Evolutionary conservation across 2,888 invertebrate genomes (phyloP), one percentile per base, ranked within the genome.

Genomic region (Syrphus vitripennis): DNA sequence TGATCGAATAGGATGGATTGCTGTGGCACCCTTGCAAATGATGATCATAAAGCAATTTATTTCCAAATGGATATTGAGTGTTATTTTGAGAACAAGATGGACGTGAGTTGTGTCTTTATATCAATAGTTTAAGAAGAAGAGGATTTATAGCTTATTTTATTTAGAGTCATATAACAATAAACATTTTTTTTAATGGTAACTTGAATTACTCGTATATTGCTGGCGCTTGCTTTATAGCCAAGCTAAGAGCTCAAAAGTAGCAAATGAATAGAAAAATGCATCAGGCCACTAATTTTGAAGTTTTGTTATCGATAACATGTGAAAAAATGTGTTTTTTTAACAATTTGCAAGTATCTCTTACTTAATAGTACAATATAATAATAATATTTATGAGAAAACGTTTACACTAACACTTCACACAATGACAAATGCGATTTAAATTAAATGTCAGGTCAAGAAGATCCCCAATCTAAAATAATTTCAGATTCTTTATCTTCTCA

Each of bases 1-100:
- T 63, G 10, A 55, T 55, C 9, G n/a, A n/a, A 4, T 1, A 29
- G 34, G 72, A 76, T 45, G 40, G 70, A 82, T 82, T 53, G 74
- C 5, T 57, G 16, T 42, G 42, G 65, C 65, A 65, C 45, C 70
- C 53, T 70, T 77, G 3, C 14, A 37, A 42, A 24, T 37, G 29
- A 37, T 16, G 45, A 34, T 57, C 19, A 34, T 57, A 65, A 42
- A 34, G 65, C 55, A 45, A 75, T 75, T 26, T 40, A 45, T 55
- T 65, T 65, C n/a, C 3, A 55, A 45, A 34, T 45, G 16, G 37
- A 6, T 3, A 34, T 48, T 67, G 14, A 76, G 48, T 57, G 57
- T 21, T 14, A 14, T 31, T n/a, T 65, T 45, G 34, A 34, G 26
- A n/a, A 34, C 12, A 14, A 19, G 6, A 59, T 59, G 34, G 21